phyloP scores from a whole-genome alignment of 1,140 invertebrate genomes.

The Cotesia glomerata region DNA sequence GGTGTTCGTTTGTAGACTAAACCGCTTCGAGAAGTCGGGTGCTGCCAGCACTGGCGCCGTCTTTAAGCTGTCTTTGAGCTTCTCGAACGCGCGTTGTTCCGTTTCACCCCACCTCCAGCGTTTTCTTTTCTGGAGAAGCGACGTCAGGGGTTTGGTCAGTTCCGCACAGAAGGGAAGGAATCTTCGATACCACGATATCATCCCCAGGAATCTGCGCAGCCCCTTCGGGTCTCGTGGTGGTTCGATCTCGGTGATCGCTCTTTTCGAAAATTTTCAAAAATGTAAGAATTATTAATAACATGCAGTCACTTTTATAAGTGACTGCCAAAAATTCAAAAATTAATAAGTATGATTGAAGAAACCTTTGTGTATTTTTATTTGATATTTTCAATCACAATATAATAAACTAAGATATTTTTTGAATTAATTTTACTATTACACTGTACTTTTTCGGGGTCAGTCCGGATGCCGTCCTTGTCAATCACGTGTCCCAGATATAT shows the following conservation, averaged over 20 bases:
- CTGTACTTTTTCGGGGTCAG: slow-evolving; percentile 39
- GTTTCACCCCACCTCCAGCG: slow-evolving; percentile 37
- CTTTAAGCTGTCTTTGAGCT: background rate
- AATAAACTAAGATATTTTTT: too few relatives aligned
- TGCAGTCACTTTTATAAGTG: too few relatives aligned
- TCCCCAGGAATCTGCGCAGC: slow-evolving; percentile 43
- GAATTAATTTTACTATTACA: too few relatives aligned
- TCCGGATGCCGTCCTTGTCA: slow-evolving; percentile 35
- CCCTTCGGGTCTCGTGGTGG: slow-evolving; percentile 37
- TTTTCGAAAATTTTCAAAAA: too few relatives aligned
- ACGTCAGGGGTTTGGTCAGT: slow-evolving; percentile 42
- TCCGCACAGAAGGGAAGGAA: slow-evolving; percentile 50
- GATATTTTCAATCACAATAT: too few relatives aligned
- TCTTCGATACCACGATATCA: slow-evolving; percentile 49
- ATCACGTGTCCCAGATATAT: slow-evolving; percentile 43
- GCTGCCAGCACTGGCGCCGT: slow-evolving; percentile 19
- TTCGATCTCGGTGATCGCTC: slow-evolving; percentile 22
- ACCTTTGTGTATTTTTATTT: too few relatives aligned
- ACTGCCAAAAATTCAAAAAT: too few relatives aligned
- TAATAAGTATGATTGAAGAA: too few relatives aligned
- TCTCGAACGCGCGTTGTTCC: slow-evolving; percentile 10
- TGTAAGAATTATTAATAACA: too few relatives aligned
- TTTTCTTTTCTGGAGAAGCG: slow-evolving; percentile 38
- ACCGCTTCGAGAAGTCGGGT: slow-evolving; percentile 43
- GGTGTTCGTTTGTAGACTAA: slow-evolving; percentile 42